Evolutionary conservation across 2,797 vertebrate genomes (phyloP).

Genomic region (Scarus forsteni): DNA sequence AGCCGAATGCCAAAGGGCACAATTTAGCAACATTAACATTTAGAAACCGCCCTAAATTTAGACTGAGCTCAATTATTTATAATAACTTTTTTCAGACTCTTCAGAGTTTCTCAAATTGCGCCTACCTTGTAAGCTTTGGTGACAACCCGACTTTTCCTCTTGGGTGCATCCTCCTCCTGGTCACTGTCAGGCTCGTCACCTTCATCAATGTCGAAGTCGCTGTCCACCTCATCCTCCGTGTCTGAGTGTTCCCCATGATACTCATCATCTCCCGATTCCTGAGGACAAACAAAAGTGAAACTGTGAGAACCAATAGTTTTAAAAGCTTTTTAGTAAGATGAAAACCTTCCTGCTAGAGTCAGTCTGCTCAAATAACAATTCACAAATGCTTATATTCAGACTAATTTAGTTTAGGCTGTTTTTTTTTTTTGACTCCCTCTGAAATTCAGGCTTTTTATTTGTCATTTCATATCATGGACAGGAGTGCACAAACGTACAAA

Average conservation of each 20-base stretch:
- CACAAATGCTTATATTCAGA: not conserved
- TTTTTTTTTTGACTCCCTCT: too few relatives aligned
- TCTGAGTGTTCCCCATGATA: constrained; percentile 95
- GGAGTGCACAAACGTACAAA: too few relatives aligned
- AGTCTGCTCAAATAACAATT: not conserved
- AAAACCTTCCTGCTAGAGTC: not conserved
- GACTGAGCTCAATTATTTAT: not conserved
- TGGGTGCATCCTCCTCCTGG: constrained; percentile 92
- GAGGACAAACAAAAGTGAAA: constrained; percentile 6
- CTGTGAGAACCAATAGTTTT: not conserved
- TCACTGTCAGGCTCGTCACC: constrained; percentile 95
- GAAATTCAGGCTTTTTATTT: too few relatives aligned
- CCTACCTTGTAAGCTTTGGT: constrained; percentile 95
- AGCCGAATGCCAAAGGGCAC: not conserved
- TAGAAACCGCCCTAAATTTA: not conserved
- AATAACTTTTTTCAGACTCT: not conserved
- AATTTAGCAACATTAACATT: not conserved
- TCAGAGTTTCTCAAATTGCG: not conserved
- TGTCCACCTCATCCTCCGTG: constrained; percentile 97
- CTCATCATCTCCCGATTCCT: constrained; percentile 96
- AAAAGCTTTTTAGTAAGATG: not conserved
- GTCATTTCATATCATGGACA: too few relatives aligned
- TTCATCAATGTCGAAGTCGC: constrained; percentile 97
- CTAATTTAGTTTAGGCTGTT: too few relatives aligned
- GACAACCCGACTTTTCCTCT: constrained; percentile 90